Evolutionary conservation across 2,113 vertebrate species (phyloP).

Genomic region (Polyodon spathula): DNA sequence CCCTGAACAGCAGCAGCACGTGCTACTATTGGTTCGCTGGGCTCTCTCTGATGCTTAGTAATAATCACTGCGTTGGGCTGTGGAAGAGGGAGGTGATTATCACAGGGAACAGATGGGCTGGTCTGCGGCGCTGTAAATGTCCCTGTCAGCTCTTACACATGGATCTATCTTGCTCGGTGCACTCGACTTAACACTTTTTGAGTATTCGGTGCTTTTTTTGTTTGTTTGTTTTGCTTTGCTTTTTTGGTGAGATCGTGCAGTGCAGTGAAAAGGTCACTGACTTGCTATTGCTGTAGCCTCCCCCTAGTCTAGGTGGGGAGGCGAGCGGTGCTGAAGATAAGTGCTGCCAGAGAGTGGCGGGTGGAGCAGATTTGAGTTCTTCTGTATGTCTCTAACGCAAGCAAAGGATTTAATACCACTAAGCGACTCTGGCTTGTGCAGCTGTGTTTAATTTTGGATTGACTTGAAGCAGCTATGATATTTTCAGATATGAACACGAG

Average conservation of each 20-base stretch:
- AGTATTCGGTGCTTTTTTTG: too few species aligned
- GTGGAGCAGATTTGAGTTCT: conserved; percentile 56
- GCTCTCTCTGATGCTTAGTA: conserved; percentile 60
- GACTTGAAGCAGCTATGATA: conserved; percentile 80
- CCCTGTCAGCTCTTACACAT: conserved; percentile 26
- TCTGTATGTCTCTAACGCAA: conserved; percentile 39
- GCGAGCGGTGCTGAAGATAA: conserved; percentile 37
- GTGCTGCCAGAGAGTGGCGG: conserved; percentile 29
- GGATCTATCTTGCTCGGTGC: too few species aligned
- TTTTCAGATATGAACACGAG: conserved; percentile 93
- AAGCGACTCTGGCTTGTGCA: conserved; percentile 41
- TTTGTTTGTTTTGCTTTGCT: too few species aligned
- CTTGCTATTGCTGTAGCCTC: too few species aligned
- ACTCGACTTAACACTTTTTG: too few species aligned
- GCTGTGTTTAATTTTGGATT: conserved; percentile 65
- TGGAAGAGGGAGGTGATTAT: conserved; percentile 79
- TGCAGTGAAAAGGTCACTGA: too few species aligned
- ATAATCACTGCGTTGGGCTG: conserved; percentile 77
- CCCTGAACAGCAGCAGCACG: conserved; percentile 52
- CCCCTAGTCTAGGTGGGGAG: conserved; percentile 29
- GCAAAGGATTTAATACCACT: conserved; percentile 53
- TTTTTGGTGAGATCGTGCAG: too few species aligned
- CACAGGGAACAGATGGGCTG: conserved; percentile 76
- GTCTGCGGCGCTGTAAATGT: conserved; percentile 65
- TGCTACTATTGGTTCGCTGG: conserved; percentile 64